Base-by-base conservation (phyloP, 2,888 invertebrate genomes). In the Scaptomyza parva region DNA sequence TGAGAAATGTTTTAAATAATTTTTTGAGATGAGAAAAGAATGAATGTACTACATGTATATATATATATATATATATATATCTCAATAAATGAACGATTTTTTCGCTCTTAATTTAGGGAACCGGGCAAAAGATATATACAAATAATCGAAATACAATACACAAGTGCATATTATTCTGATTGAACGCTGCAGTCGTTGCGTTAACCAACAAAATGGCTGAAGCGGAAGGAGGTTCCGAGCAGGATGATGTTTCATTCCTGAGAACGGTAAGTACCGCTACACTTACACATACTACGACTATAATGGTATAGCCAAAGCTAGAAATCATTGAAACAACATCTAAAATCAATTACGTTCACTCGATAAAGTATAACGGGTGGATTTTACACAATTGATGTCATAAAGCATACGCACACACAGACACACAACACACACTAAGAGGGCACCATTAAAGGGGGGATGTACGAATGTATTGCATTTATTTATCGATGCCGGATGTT, bases 211-310 rank as follows among this genome's bases (percentile, higher is more conserved):
- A 86, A 78, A 97, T 97, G 97, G 97, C 97, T 91, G 97, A 97
- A 93, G 96, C 96, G 91, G 97, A 97, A 92, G 98, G 97, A 91
- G 97, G 97, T 83, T 98, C 98, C 91, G 99, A 99, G 93, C 99
- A 99, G 93, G 99, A 99, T 95, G 99, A 99, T 95, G 98, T 99
- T 93, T 99, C 99, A 92, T 99, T 99, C 94, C 95, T 99, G 90
- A 96, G 99, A 90, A 99, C 99, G 95, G 99, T 99, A 92, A 96
- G 97, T 93, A 74, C 6, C 39, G 8, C 22, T 8, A 45, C 1
- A 17, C 26, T 2, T 14, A 45, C n/a, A 33, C n/a, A 33, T 11
- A 30, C 2, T 39, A 9, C 3, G n/a, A 18, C 9, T 37, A 17
- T 37, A 9, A 17, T 11, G 2, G 2, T 37, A 6, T 40, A 12